Evolutionary conservation across 2,797 vertebrate genomes (phyloP).

Genomic region (Anolis apletophallus): DNA sequence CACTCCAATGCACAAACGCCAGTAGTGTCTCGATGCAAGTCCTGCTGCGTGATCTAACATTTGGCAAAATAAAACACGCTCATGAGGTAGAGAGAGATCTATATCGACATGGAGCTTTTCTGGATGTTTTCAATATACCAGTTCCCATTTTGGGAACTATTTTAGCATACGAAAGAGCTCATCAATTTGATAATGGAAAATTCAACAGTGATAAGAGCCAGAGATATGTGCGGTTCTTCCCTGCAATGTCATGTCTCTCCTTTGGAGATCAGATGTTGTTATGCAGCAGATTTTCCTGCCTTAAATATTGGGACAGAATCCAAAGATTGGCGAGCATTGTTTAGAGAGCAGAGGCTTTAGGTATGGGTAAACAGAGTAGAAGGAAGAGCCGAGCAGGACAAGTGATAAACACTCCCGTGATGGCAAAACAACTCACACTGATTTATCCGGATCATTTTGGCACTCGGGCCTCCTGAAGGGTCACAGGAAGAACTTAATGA

Average conservation of each 20-base stretch:
- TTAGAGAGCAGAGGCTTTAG: slow-evolving; percentile 54
- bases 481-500: slow-evolving; percentile 18
- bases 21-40: too few relatives aligned
- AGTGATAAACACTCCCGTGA: slow-evolving; percentile 60
- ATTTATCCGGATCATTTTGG: slow-evolving; percentile 50
- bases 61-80: neutral
- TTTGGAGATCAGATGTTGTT: neutral
- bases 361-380: slow-evolving; percentile 42
- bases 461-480: slow-evolving; percentile 3
- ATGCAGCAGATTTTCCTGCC: neutral
- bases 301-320: slow-evolving; percentile 1
- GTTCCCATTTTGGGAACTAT: neutral
- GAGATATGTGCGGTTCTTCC: neutral
- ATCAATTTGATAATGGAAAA: neutral
- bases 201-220: too few relatives aligned
- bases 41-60: neutral
- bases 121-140: neutral
- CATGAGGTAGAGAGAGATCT: neutral
- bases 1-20: too few relatives aligned
- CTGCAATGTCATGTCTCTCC: neutral
- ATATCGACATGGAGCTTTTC: neutral
- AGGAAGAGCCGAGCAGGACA: slow-evolving; percentile 50
- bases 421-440: slow-evolving; percentile 47
- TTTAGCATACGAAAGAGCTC: neutral
- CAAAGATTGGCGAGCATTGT: slow-evolving; percentile 22